Conservation (phyloP, 2,888 invertebrate species). For the Stenurella melanura region DNA sequence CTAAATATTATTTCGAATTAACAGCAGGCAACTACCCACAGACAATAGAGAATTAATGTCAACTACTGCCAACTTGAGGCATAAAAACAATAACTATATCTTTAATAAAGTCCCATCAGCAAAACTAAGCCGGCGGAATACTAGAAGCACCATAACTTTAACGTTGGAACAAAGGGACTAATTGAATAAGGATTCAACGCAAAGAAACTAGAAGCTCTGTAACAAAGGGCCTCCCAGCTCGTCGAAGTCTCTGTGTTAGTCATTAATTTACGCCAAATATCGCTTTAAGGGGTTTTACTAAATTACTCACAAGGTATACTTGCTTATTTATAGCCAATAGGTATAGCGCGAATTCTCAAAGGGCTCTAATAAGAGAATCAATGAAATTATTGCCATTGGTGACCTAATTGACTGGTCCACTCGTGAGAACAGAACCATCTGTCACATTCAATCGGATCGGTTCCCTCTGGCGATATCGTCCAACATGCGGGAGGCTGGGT, state of each 20-base stretch:
- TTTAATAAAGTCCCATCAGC: slow-evolving; percentile 45
- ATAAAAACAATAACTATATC: slow-evolving; percentile 39
- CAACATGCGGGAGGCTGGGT: slow-evolving; percentile 14
- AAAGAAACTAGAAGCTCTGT: slow-evolving; percentile 61
- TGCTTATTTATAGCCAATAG: slow-evolving; percentile 53
- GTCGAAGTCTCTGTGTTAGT: slow-evolving; percentile 56
- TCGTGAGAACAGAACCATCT: slow-evolving; percentile 35
- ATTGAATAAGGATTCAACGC: slow-evolving; percentile 67
- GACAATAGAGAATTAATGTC: neutral
- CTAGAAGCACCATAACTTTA: slow-evolving; percentile 60
- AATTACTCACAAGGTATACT: slow-evolving; percentile 54
- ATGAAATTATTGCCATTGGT: slow-evolving; percentile 42
- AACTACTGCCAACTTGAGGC: neutral
- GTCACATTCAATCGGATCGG: slow-evolving; percentile 33
- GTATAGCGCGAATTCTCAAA: slow-evolving; percentile 47
- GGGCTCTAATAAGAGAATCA: slow-evolving; percentile 43
- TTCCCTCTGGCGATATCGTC: slow-evolving; percentile 13
- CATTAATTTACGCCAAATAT: slow-evolving; percentile 65
- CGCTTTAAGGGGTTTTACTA: slow-evolving; percentile 60
- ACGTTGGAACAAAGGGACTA: slow-evolving; percentile 66
- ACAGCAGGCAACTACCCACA: neutral
- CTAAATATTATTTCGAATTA: neutral
- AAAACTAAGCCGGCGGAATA: slow-evolving; percentile 40
- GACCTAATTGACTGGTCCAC: slow-evolving; percentile 39
- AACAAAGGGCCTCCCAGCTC: slow-evolving; percentile 62